Evolutionary conservation across 2,113 vertebrate species (phyloP).

Genomic region (Syngnathoides biaculeatus): DNA sequence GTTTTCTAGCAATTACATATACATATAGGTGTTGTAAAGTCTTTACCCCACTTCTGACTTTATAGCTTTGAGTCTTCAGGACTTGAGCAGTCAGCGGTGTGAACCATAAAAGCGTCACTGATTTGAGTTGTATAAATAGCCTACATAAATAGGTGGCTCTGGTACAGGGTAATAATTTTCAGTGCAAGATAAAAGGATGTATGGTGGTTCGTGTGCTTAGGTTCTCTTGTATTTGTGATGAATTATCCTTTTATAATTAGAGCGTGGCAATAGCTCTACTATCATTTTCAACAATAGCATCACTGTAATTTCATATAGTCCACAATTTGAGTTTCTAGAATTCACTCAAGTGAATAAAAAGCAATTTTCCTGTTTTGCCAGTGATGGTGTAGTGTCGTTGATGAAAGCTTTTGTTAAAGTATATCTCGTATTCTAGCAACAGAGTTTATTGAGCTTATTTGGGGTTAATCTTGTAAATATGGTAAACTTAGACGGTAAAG

Average conservation of each 20-base stretch:
- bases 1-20: too few relatives aligned
- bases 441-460: not conserved
- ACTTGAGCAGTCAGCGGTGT: slow-evolving; percentile 11
- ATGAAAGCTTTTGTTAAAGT: not conserved
- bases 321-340: slow-evolving; percentile 21
- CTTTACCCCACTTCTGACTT: not conserved
- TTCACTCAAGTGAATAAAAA: slow-evolving; percentile 30
- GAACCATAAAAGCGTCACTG: slow-evolving; percentile 6
- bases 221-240: slow-evolving; percentile 64
- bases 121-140: slow-evolving; percentile 47
- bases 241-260: slow-evolving; percentile 68
- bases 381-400: not conserved
- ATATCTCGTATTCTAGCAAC: not conserved
- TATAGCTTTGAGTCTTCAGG: slow-evolving; percentile 21
- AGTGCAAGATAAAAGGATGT: slow-evolving; percentile 41
- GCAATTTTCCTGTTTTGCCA: not conserved
- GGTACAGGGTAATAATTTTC: slow-evolving; percentile 51
- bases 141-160: slow-evolving; percentile 40
- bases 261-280: slow-evolving; percentile 59
- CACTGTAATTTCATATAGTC: slow-evolving; percentile 53
- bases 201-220: slow-evolving; percentile 57
- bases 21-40: not conserved
- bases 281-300: slow-evolving; percentile 56
- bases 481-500: not conserved
- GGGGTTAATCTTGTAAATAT: not conserved